Base-by-base conservation (phyloP, 2,797 vertebrate genomes). In the Lepilemur ruficaudatus region DNA sequence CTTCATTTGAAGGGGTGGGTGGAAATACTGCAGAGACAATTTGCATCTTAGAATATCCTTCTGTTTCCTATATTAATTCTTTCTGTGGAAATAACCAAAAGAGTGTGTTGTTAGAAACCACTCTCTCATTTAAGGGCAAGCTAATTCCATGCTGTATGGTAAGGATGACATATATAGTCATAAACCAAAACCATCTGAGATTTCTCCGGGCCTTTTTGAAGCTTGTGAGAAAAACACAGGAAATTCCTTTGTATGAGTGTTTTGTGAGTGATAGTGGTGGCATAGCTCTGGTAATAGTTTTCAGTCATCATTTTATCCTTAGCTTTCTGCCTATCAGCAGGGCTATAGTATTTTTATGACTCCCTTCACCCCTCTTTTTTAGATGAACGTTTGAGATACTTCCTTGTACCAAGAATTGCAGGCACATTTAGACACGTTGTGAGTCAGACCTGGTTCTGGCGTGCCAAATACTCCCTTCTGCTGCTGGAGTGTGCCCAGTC, bases 311-410 rank as follows among this genome's bases (percentile, higher is more conserved):
- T 50, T 84, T 67, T 91, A 52, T 11, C 67, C 23, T 52, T 32
- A 35, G 35, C n/a, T 61, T 57, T 15, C 23, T 73, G 15, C 20
- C 59, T 61, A 5, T 59, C 48, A 2, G n/a, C 32, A 59, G 41
- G 25, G 18, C 35, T 61, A 0, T 30, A 8, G 63, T 73, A 18
- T 46, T 85, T 89, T 81, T 48, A 18, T 35, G 43, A 52, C 43
- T 25, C 41, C 4, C 30, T 38, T 10, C 32, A 2, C 28, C 25
- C 23, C 2, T 2, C 69, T 30, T 38, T 52, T 48, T 72, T 67
- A 46, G 46, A 57, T 79, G 89, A 72, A 38, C 9, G 4, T 63
- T 80, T n/a, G 43, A 93, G 92, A 91, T 50, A 9, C 30, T 89
- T 93, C 69, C 25, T n/a, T 63, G 35, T 69, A 35, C 63, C 85